Conservation (phyloP, 1,140 invertebrate species). For the Atta cephalotes region DNA sequence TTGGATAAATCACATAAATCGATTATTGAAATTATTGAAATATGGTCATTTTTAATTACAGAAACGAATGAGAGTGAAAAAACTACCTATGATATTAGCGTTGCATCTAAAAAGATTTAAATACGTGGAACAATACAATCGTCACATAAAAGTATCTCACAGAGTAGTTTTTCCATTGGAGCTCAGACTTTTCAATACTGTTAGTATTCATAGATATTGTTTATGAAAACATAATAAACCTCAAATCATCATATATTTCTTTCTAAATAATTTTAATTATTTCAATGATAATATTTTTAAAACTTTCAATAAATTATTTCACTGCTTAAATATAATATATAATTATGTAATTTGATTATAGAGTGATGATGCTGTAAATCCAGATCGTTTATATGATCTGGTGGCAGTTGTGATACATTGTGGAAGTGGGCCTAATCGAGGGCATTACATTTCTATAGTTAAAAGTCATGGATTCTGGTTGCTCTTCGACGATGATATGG, state of each 20-base stretch:
- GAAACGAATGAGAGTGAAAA: conserved; percentile 99
- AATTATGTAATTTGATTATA: conserved; percentile 84
- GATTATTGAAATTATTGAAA: neutral
- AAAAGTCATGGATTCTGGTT: conserved; percentile 99
- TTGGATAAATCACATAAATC: neutral
- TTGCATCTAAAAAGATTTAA: conserved; percentile 99
- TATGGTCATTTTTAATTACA: conserved; percentile 84
- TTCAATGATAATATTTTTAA: neutral
- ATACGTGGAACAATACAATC: conserved; percentile 99
- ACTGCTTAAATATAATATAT: neutral
- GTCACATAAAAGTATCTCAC: conserved; percentile 99
- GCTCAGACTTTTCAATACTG: conserved; percentile 98
- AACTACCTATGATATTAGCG: conserved; percentile 98
- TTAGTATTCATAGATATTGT: conserved; percentile 80
- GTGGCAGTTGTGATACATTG: conserved; percentile 99
- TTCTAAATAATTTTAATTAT: conserved; percentile 4
- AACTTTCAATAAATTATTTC: neutral
- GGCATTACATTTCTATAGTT: conserved; percentile 99
- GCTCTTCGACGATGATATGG: conserved; percentile 99
- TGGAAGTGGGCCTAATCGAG: conserved; percentile 99
- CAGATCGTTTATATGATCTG: conserved; percentile 98
- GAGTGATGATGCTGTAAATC: conserved; percentile 99
- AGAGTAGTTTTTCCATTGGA: conserved; percentile 99
- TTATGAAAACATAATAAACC: neutral
- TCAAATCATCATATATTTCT: neutral